Conservation (phyloP, 2,888 invertebrate species). For the Lepidochrysops patricia region DNA sequence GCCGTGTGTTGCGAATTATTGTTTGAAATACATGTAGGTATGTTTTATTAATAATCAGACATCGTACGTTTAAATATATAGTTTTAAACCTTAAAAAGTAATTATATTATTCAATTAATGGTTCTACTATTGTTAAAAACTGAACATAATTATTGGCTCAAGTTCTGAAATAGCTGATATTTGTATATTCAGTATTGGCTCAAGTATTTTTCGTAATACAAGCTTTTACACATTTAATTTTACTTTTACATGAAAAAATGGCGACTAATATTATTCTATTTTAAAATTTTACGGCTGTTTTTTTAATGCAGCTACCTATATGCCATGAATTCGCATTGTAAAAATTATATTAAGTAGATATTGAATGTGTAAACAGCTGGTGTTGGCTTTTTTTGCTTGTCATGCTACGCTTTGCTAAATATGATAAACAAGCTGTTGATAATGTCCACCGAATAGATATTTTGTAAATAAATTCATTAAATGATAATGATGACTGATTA, state of each 20-base stretch:
- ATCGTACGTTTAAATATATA: background rate
- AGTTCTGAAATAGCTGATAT: slow-evolving; percentile 21
- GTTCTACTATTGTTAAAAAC: background rate
- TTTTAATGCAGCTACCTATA: background rate
- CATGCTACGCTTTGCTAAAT: slow-evolving; percentile 25
- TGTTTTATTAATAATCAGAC: background rate
- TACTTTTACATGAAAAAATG: background rate
- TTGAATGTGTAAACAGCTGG: slow-evolving; percentile 26
- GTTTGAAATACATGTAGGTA: background rate
- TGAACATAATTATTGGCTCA: slow-evolving; percentile 17
- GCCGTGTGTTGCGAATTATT: too few species aligned
- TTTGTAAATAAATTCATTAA: slow-evolving; percentile 71
- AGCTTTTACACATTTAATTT: slow-evolving; percentile 23
- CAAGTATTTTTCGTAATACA: slow-evolving; percentile 45
- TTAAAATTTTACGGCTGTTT: background rate
- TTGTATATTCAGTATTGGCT: slow-evolving; percentile 60
- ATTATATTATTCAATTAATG: background rate
- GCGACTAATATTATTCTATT: background rate
- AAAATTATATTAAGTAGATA: too few species aligned
- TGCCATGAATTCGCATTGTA: too few species aligned
- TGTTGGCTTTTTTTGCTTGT: slow-evolving; percentile 23
- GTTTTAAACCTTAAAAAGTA: background rate
- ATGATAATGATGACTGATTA: slow-evolving; percentile 58
- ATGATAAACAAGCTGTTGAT: slow-evolving; percentile 34
- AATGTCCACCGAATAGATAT: slow-evolving; percentile 61